Evolutionary conservation across 2,888 invertebrate species (phyloP).

Genomic region (Noctua comes): DNA sequence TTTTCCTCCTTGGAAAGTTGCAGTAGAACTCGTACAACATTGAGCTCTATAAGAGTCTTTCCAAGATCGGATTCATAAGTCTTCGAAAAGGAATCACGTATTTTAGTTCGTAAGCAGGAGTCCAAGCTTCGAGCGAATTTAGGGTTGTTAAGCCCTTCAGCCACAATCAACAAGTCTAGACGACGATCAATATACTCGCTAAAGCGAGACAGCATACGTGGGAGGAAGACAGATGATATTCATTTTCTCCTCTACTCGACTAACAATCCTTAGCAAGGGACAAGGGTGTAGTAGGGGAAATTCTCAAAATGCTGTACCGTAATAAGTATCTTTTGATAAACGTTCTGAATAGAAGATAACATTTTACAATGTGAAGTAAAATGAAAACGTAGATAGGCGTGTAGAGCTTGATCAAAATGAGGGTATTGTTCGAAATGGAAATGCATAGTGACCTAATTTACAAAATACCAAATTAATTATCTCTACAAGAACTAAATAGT

Average conservation of each 20-base stretch:
- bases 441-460: conserved; percentile 15
- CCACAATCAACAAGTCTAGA: conserved; percentile 89
- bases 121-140: conserved; percentile 68
- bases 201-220: conserved; percentile 77
- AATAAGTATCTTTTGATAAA: conserved; percentile 54
- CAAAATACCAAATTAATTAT: neutral
- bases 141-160: conserved; percentile 77
- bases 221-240: conserved; percentile 75
- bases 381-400: neutral
- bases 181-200: conserved; percentile 87
- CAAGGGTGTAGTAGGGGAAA: conserved; percentile 48
- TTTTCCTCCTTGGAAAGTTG: conserved; percentile 25
- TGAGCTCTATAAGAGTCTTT: conserved; percentile 6
- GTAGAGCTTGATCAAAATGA: conserved; percentile 23
- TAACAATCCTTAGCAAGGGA: conserved; percentile 53
- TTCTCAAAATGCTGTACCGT: conserved; percentile 47
- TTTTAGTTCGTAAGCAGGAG: conserved; percentile 46
- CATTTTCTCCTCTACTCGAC: conserved; percentile 67
- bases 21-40: conserved; percentile 13
- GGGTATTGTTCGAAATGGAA: neutral
- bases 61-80: conserved; percentile 27
- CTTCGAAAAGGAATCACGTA: conserved; percentile 43
- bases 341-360: conserved; percentile 28
- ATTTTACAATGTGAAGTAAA: conserved; percentile 28
- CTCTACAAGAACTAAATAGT: neutral